Conservation (phyloP, 2,797 vertebrate species). For the Catamblyrhynchus diadema region DNA sequence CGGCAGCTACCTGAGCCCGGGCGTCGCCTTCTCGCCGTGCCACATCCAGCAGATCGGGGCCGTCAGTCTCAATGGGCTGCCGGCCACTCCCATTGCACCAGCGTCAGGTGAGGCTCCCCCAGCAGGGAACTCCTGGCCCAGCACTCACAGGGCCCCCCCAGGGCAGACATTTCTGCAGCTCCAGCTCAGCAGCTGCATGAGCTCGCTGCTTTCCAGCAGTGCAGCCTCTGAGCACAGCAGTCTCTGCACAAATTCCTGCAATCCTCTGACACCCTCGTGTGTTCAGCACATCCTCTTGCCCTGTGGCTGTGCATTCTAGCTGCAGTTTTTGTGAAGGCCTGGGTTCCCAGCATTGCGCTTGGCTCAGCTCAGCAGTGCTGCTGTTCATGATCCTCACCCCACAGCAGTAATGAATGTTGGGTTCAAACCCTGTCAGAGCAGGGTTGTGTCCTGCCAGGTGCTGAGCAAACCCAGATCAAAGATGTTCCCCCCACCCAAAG, state of each 20-base stretch:
- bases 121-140: neutral
- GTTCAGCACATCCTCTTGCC: fast-evolving
- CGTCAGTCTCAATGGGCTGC: constrained; percentile 94
- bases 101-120: constrained; percentile 84
- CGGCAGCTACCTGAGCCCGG: constrained; percentile 92
- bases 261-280: fast-evolving
- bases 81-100: constrained; percentile 85
- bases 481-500: neutral
- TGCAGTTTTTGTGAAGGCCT: neutral
- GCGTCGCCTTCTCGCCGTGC: constrained; percentile 90
- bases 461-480: neutral
- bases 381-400: neutral
- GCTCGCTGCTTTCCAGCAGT: fast-evolving
- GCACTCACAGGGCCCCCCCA: neutral
- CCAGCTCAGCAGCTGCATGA: neutral
- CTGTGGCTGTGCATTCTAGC: neutral
- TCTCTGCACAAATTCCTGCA: neutral
- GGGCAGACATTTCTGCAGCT: neutral
- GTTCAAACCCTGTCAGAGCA: neutral
- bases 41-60: constrained; percentile 98
- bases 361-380: neutral
- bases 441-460: neutral
- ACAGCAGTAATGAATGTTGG: neutral
- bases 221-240: too few species aligned
- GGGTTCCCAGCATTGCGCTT: neutral